These are phyloP conservation scores for Andrena praecox DNA, from an alignment of 2,888 invertebrate genomes.

Conservation along the genomic window DNA sequence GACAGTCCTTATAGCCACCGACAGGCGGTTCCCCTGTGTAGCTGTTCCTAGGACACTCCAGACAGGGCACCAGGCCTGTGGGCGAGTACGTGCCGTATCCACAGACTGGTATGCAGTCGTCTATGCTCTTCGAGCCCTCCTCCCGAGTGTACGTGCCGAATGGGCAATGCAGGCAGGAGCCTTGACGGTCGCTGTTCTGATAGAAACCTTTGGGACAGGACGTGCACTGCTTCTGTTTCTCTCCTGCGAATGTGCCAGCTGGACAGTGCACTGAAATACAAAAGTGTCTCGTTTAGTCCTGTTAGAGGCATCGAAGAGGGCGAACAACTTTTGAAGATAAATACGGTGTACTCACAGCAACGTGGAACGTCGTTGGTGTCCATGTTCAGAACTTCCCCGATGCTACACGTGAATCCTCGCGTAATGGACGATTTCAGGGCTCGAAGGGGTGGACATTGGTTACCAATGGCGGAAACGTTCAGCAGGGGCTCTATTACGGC, in stretches of 20 bases:
- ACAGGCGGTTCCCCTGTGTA: conserved; percentile 95
- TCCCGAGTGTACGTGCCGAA: conserved; percentile 96
- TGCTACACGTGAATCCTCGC: conserved; percentile 96
- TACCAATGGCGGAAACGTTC: conserved; percentile 95
- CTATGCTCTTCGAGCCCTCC: conserved; percentile 94
- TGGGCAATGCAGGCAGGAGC: conserved; percentile 95
- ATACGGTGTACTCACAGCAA: conserved; percentile 90
- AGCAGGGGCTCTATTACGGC: conserved; percentile 95
- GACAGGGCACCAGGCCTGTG: conserved; percentile 96
- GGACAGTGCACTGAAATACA: conserved; percentile 94
- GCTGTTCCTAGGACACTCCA: conserved; percentile 97
- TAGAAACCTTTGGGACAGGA: conserved; percentile 97
- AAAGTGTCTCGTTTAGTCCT: neutral
- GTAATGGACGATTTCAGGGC: conserved; percentile 94
- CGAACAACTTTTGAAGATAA: neutral
- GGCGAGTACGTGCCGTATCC: conserved; percentile 98
- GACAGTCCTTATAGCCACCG: conserved; percentile 97
- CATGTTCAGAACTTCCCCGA: conserved; percentile 97
- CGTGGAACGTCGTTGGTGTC: conserved; percentile 96
- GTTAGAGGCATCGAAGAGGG: neutral
- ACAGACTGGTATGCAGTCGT: conserved; percentile 96
- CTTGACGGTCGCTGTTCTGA: conserved; percentile 96
- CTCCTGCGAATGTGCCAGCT: conserved; percentile 96
- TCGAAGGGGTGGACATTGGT: conserved; percentile 96
- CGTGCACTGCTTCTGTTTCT: conserved; percentile 95